phyloP scores from a whole-genome alignment of 2,113 vertebrate genomes.

The Tor tambroides region DNA sequence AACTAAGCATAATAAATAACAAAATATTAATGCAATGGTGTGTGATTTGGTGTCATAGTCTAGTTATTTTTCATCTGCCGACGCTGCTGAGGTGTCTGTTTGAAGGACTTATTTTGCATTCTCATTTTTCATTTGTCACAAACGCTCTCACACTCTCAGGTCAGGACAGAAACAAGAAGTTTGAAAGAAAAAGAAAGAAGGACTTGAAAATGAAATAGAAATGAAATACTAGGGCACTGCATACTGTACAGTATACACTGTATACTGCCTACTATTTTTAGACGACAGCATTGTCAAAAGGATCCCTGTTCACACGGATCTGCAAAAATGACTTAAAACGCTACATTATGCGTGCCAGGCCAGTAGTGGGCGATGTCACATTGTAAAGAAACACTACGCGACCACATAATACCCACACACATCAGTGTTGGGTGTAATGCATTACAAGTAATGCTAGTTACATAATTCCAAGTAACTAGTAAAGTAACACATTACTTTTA shows the following conservation, averaged over 20 bases:
- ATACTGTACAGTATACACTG: background rate
- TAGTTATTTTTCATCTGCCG: slow-evolving; percentile 17
- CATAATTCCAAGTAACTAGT: too few relatives aligned
- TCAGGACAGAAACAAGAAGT: background rate
- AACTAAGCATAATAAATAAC: slow-evolving; percentile 7
- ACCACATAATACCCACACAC: too few relatives aligned
- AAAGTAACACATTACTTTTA: too few relatives aligned
- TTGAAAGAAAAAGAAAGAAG: background rate
- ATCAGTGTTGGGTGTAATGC: too few relatives aligned
- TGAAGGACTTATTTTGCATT: slow-evolving; percentile 15
- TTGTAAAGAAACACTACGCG: too few relatives aligned
- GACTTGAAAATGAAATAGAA: background rate
- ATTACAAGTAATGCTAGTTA: too few relatives aligned
- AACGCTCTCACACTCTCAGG: background rate
- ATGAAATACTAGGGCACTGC: background rate
- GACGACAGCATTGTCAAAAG: too few relatives aligned
- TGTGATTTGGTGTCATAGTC: background rate
- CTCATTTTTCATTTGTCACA: slow-evolving; percentile 19
- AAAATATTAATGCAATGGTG: background rate
- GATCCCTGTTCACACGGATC: too few relatives aligned
- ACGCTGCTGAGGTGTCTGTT: slow-evolving; percentile 7
- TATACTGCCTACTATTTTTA: background rate
- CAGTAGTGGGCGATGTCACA: too few relatives aligned
- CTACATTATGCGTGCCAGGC: too few relatives aligned
- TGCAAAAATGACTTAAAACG: too few relatives aligned